Evolutionary conservation across 2,888 invertebrate genomes (phyloP), one percentile per base, ranked within the genome.

Genomic region (Stegana nigrithorax): DNA sequence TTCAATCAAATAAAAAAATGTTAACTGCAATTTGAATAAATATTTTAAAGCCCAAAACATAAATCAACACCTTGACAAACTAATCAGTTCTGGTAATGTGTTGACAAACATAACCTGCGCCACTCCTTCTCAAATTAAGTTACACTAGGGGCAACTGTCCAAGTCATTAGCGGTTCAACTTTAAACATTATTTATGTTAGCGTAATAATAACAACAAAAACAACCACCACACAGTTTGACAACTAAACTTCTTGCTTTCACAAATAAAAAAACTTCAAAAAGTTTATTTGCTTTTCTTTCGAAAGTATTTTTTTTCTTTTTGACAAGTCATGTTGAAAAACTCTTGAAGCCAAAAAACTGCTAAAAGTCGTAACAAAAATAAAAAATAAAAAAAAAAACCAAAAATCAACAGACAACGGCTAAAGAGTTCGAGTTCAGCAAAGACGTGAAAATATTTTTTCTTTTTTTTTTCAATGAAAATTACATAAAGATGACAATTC

Each of bases 401-500:
- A 0, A 4, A 55, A 32, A n/a, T 8, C 32, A 3, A 32, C 32
- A 53, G 10, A 10, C 10, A 36, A 36, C 4, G 36, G 14, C 10
- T n/a, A 8, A 6, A 36, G 32, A 53, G 32, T 25, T 8, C 12
- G 25, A 7, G 23, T 47, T 26, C n/a, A 26, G 25, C 4, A 50
- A 17, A 50, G 21, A 26, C 53, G 53, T 55, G 53, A 36, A 55
- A 55, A 55, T 36, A 55, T 55, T 17, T 55, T 23, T n/a, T n/a
- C n/a, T n/a, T n/a, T n/a, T n/a, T n/a, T n/a, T n/a, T n/a, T n/a
- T n/a, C 12, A 21, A 21, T 36, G 53, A 55, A 51, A 62, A 61
- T 66, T 27, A 56, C 62, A 70, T 66, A 73, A 75, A 71, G 71
- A 80, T 80, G 78, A 80, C 78, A 80, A 73, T 75, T 67, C 64